Percentiles rank a stretch among this genome's conserved stretches.
phyloP scores from a whole-genome alignment of 2,113 vertebrate genomes.

The Felis chaus region DNA sequence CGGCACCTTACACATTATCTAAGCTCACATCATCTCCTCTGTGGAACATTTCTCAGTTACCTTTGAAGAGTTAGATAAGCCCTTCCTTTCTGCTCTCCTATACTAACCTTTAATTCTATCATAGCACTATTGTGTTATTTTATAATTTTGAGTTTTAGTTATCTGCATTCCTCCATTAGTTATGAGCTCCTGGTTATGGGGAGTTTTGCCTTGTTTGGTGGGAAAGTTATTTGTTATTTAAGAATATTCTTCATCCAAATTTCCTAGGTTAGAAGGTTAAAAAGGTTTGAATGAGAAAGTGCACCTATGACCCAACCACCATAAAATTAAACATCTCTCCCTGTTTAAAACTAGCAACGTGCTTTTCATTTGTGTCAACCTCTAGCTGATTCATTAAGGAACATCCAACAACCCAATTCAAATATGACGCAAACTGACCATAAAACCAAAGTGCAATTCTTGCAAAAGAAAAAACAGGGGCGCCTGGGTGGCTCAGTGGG shows the following conservation, averaged over 20 bases:
- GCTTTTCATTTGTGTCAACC: background rate
- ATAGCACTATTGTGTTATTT: background rate
- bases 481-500: too few relatives aligned
- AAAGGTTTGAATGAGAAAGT: background rate
- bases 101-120: background rate
- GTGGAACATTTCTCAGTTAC: background rate
- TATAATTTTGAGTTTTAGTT: background rate
- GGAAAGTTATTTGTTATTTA: background rate
- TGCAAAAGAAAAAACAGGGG: background rate
- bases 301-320: background rate
- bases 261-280: background rate
- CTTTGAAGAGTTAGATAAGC: background rate
- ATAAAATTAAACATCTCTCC: background rate
- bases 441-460: background rate
- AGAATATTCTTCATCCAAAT: background rate
- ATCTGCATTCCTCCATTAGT: background rate
- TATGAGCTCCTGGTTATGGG: background rate
- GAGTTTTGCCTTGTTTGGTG: slow-evolving; percentile 24
- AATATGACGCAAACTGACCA: background rate
- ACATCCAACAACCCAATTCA: background rate
- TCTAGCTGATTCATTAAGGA: background rate
- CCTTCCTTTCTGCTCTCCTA: background rate
- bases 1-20: background rate
- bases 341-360: background rate
- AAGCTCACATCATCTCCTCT: background rate